Evolutionary conservation across 2,113 vertebrate species (phyloP).

Genomic region (Pampusana beccarii): DNA sequence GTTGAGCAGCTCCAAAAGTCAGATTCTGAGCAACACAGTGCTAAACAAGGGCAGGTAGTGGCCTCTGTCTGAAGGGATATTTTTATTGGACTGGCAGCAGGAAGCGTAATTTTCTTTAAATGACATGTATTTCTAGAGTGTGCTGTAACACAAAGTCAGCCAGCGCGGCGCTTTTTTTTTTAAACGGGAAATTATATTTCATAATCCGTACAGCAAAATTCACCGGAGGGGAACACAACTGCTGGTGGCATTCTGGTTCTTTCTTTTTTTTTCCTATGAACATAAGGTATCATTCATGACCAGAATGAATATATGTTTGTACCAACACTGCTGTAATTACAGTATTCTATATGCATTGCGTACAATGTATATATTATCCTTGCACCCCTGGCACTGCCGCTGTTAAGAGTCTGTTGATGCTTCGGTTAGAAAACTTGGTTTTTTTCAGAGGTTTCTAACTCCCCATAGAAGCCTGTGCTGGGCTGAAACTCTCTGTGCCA

Average conservation of each 20-base stretch:
- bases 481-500: not conserved
- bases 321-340: not conserved
- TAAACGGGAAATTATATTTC: not conserved
- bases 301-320: not conserved
- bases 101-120: not conserved
- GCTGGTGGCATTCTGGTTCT: not conserved
- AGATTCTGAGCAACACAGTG: not conserved
- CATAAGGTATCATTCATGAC: not conserved
- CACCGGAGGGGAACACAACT: not conserved
- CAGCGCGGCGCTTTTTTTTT: not conserved
- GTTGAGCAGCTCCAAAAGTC: not conserved
- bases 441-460: not conserved
- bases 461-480: constrained; percentile 19
- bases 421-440: not conserved
- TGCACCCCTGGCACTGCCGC: not conserved
- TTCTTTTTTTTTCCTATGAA: not conserved
- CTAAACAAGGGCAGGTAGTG: not conserved
- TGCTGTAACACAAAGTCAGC: not conserved
- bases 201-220: not conserved
- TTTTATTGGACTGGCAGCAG: not conserved
- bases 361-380: not conserved
- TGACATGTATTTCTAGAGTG: not conserved
- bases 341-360: not conserved
- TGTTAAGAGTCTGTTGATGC: not conserved
- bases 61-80: not conserved